Percentiles rank a stretch among this genome's conserved stretches.
phyloP scores from a whole-genome alignment of 2,888 invertebrate genomes.

The Megastigmus dorsalis region DNA sequence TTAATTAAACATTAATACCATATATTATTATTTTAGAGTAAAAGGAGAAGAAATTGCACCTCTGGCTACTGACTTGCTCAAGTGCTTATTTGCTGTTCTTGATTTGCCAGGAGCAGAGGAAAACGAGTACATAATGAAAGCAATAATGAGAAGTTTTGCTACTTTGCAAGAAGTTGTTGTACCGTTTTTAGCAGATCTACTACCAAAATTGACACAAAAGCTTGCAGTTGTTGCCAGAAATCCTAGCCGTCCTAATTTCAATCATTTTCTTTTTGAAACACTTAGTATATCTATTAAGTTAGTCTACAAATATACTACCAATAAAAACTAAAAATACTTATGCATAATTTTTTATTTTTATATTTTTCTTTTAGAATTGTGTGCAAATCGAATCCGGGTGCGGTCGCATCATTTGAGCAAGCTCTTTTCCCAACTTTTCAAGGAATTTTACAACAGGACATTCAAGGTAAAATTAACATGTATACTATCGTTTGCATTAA shows the following conservation, averaged over 20 bases:
- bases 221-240: constrained; percentile 90
- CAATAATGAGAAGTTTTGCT: constrained; percentile 92
- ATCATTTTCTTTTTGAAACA: constrained; percentile 98
- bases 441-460: constrained; percentile 94
- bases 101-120: constrained; percentile 86
- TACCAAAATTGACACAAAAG: constrained; percentile 90
- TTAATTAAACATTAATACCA: too few relatives aligned
- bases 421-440: constrained; percentile 96
- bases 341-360: not conserved
- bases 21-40: constrained; percentile 74
- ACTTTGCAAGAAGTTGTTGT: constrained; percentile 87
- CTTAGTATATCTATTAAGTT: constrained; percentile 91
- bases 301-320: constrained; percentile 68
- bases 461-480: constrained; percentile 82
- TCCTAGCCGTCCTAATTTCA: constrained; percentile 97
- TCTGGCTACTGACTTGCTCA: constrained; percentile 82
- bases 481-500: not conserved
- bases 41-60: constrained; percentile 80
- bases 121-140: constrained; percentile 99
- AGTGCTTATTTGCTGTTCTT: constrained; percentile 85
- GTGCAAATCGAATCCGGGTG: constrained; percentile 86
- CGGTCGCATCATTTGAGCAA: constrained; percentile 92
- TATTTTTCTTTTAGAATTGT: constrained; percentile 81
- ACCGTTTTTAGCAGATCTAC: constrained; percentile 85
- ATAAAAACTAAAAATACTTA: constrained; percentile 10